Percentiles rank a stretch among this genome's conserved stretches.
phyloP scores from a whole-genome alignment of 2,888 invertebrate genomes.

The Acanthosoma haemorrhoidale region DNA sequence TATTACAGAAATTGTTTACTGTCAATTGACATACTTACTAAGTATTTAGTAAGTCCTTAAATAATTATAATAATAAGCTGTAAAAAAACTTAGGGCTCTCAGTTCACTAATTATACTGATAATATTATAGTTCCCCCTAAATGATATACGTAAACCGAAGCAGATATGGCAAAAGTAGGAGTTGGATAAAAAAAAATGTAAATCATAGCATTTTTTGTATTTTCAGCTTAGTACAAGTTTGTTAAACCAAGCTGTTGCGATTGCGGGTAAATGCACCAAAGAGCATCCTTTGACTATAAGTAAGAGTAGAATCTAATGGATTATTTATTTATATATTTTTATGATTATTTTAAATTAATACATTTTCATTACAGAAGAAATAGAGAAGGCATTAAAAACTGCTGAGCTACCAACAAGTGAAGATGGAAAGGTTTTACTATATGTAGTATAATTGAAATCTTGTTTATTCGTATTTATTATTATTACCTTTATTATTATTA shows the following conservation, averaged over 20 bases:
- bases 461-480: background rate
- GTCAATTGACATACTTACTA: too few relatives aligned
- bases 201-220: too few relatives aligned
- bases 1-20: too few relatives aligned
- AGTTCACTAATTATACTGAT: too few relatives aligned
- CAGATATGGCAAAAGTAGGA: too few relatives aligned
- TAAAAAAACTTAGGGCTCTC: too few relatives aligned
- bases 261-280: background rate
- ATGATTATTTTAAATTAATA: background rate
- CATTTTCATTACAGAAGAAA: background rate
- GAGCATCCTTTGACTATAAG: background rate
- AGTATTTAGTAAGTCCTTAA: too few relatives aligned
- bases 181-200: too few relatives aligned
- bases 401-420: conserved; percentile 10
- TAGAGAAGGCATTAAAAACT: background rate
- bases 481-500: background rate
- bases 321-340: background rate
- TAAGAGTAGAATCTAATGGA: background rate
- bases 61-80: too few relatives aligned
- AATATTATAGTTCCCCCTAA: too few relatives aligned
- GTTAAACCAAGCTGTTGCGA: background rate
- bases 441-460: background rate
- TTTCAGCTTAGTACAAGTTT: background rate
- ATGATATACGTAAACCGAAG: too few relatives aligned
- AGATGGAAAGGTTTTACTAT: conserved; percentile 21